phyloP scores from a whole-genome alignment of 2,888 invertebrate genomes.

The Girardia tigrina region DNA sequence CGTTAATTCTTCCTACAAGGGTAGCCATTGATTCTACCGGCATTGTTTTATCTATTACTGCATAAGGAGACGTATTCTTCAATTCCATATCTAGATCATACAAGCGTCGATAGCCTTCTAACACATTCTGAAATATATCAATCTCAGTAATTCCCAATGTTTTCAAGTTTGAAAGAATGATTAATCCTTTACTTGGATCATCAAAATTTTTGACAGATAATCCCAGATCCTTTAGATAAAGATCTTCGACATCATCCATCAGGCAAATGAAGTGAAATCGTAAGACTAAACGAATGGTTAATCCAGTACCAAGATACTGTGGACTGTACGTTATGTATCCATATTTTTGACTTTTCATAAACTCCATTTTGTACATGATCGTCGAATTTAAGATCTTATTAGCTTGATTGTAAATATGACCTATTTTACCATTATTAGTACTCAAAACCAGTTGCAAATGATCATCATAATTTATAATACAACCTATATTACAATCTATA shows the following conservation, averaged over 20 bases:
- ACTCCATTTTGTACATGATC: background rate
- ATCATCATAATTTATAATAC: conserved; percentile 10
- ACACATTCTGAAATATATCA: background rate
- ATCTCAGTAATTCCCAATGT: conserved; percentile 9
- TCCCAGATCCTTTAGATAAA: background rate
- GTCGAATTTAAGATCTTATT: background rate
- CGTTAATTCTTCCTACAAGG: background rate
- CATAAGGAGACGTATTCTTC: background rate
- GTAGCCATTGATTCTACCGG: background rate
- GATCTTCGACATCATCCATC: background rate
- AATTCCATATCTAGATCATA: conserved; percentile 23
- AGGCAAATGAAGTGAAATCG: background rate
- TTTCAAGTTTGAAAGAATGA: background rate
- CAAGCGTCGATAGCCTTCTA: background rate
- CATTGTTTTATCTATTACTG: background rate
- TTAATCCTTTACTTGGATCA: background rate
- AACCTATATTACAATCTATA: background rate
- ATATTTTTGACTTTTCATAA: background rate
- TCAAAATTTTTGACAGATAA: background rate
- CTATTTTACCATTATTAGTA: background rate
- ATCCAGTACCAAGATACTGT: conserved; percentile 26
- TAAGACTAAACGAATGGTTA: background rate
- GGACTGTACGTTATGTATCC: conserved; percentile 19
- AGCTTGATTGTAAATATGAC: background rate
- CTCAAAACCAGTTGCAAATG: background rate